Percentiles rank a stretch among this genome's conserved stretches.
These are phyloP conservation scores for Anguilla japonica DNA, from an alignment of 2,113 vertebrate species.

Conservation along the genomic window DNA sequence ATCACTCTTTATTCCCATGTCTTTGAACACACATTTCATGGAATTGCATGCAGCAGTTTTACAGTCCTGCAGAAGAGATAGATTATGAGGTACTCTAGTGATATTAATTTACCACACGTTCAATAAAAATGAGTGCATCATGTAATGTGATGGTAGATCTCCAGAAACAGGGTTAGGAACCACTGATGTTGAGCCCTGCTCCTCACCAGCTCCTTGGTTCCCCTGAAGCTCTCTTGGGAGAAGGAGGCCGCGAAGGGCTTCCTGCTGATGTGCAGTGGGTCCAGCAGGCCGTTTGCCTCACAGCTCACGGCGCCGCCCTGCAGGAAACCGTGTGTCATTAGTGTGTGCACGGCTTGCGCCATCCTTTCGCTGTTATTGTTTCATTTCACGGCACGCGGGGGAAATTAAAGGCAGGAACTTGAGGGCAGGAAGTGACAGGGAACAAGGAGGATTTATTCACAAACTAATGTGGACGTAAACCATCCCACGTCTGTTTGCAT, in stretches of 20 bases:
- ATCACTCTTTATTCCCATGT: conserved; percentile 66
- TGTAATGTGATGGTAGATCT: too few relatives aligned
- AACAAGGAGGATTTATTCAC: background rate
- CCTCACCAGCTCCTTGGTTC: conserved; percentile 74
- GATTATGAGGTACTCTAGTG: background rate
- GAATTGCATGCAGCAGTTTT: conserved; percentile 68
- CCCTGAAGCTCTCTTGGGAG: conserved; percentile 74
- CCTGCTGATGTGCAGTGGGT: conserved; percentile 77
- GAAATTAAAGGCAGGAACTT: background rate
- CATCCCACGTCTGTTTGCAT: background rate
- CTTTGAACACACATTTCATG: conserved; percentile 78
- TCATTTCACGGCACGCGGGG: background rate
- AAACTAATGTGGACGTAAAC: background rate
- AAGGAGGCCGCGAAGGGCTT: conserved; percentile 66
- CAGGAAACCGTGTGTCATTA: background rate
- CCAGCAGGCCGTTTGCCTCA: conserved; percentile 58
- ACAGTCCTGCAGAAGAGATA: conserved; percentile 73
- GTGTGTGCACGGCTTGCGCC: background rate
- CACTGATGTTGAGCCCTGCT: too few relatives aligned
- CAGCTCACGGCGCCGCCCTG: conserved; percentile 78
- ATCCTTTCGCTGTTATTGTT: background rate
- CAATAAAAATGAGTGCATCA: too few relatives aligned
- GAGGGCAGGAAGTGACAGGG: background rate
- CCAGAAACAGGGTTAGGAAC: too few relatives aligned
- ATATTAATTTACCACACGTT: too few relatives aligned